These are phyloP conservation scores for Thereva unica DNA, from an alignment of 2,888 invertebrate genomes.

Conservation along the genomic window DNA sequence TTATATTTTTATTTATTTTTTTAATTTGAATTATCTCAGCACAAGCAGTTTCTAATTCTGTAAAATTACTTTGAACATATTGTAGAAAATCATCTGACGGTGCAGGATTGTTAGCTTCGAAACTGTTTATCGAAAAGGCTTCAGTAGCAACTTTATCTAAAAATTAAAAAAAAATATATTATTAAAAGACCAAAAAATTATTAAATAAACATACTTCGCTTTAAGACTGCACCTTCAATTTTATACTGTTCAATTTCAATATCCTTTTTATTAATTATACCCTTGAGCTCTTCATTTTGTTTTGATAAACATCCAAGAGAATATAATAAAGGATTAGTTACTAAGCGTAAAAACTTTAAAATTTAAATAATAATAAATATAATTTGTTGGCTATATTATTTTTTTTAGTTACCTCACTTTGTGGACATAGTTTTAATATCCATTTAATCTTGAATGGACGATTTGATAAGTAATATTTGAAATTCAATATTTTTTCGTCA, in stretches of 20 bases:
- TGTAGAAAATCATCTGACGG: conserved; percentile 12
- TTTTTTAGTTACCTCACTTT: conserved; percentile 4
- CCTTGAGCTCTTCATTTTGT: conserved; percentile 27
- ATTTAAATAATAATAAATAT: neutral
- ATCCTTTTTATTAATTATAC: conserved; percentile 35
- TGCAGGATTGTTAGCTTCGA: neutral
- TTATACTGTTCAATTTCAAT: conserved; percentile 38
- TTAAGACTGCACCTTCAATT: conserved; percentile 31
- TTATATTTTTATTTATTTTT: no score
- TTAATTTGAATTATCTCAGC: neutral
- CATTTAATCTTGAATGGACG: conserved; percentile 24
- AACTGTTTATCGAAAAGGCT: neutral
- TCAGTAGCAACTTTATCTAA: conserved; percentile 18
- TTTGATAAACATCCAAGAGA: neutral
- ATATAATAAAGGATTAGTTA: conserved; percentile 16
- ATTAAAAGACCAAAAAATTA: neutral
- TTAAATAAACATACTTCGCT: conserved; percentile 18
- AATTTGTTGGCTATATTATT: neutral
- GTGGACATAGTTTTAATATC: conserved; percentile 3
- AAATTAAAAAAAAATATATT: neutral
- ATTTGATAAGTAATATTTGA: conserved; percentile 1
- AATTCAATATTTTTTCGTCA: neutral
- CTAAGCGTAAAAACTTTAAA: neutral
- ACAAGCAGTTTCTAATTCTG: neutral
- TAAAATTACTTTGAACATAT: conserved; percentile 11